A percentile compares a stretch with the other conserved stretches of the same genome.
Conservation (phyloP, 2,113 vertebrate genomes). For the Polypterus senegalus region DNA sequence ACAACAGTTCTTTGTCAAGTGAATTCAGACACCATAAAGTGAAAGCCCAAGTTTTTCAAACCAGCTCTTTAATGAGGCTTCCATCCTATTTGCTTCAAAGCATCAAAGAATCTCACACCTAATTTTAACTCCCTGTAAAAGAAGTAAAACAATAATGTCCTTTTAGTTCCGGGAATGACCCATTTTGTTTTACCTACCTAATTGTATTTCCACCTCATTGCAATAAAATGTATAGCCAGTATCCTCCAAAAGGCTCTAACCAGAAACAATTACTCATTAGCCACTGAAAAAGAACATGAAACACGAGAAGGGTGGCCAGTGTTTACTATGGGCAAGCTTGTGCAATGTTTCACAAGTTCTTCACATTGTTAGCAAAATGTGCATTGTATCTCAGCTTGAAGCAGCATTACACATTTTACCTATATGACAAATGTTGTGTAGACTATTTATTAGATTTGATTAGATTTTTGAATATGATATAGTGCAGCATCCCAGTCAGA, state of each 20-base stretch:
- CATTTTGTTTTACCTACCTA: conserved; percentile 45
- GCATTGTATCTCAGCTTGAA: too few species aligned
- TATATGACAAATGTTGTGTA: too few species aligned
- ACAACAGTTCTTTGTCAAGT: conserved; percentile 1
- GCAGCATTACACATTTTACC: too few species aligned
- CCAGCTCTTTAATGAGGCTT: background rate
- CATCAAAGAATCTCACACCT: conserved; percentile 7
- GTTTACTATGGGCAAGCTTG: too few species aligned
- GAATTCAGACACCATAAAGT: background rate
- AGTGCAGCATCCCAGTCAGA: too few species aligned
- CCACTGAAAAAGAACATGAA: too few species aligned
- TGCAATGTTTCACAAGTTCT: too few species aligned
- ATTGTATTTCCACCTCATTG: conserved; percentile 49
- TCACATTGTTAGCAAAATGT: too few species aligned
- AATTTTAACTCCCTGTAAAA: conserved; percentile 22
- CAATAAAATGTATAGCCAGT: conserved; percentile 39
- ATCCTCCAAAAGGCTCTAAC: conserved; percentile 29
- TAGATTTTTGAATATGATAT: too few species aligned
- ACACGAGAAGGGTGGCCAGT: too few species aligned
- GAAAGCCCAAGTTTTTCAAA: background rate
- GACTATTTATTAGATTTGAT: too few species aligned
- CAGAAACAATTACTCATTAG: conserved; percentile 34
- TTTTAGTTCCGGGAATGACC: conserved; percentile 3
- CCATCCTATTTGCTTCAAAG: background rate
- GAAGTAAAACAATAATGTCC: background rate